Conservation (phyloP, 2,888 invertebrate species). For the Philopedon plagiatum region DNA sequence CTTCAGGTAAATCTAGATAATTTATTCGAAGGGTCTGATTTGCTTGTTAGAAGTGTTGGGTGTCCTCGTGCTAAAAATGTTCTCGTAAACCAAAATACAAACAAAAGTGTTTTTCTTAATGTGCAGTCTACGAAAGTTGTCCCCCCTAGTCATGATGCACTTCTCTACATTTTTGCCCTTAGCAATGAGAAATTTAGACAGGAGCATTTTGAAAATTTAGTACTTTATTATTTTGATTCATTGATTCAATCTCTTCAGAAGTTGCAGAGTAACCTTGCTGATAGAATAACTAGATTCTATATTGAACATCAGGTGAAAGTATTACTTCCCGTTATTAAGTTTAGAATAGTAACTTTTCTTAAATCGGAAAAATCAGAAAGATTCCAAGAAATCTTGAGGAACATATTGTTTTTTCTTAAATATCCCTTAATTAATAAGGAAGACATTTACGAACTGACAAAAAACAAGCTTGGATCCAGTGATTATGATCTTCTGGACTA, state of each 20-base stretch:
- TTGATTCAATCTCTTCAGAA: not conserved
- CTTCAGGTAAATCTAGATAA: not conserved
- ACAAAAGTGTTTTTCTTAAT: not conserved
- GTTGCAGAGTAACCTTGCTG: not conserved
- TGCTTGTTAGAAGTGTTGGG: not conserved
- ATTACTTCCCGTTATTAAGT: conserved; percentile 24
- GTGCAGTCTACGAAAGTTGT: not conserved
- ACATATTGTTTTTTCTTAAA: not conserved
- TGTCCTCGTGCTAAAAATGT: not conserved
- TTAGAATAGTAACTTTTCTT: not conserved
- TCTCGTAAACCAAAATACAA: not conserved
- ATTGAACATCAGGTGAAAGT: no score
- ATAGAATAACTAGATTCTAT: not conserved
- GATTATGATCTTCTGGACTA: conserved; percentile 52
- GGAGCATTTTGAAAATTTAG: no score
- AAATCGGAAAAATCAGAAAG: not conserved
- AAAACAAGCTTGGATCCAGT: conserved; percentile 51
- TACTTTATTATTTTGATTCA: no score
- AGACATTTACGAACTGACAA: conserved; percentile 55
- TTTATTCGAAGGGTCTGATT: not conserved
- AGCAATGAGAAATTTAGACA: conserved; percentile 30
- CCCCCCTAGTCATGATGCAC: conserved; percentile 26
- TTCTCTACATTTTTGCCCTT: conserved; percentile 21
- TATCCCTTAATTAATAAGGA: conserved; percentile 40
- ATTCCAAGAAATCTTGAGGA: conserved; percentile 2